Evolutionary conservation across 2,113 vertebrate genomes (phyloP).

Genomic region (Megaceryle torquata): DNA sequence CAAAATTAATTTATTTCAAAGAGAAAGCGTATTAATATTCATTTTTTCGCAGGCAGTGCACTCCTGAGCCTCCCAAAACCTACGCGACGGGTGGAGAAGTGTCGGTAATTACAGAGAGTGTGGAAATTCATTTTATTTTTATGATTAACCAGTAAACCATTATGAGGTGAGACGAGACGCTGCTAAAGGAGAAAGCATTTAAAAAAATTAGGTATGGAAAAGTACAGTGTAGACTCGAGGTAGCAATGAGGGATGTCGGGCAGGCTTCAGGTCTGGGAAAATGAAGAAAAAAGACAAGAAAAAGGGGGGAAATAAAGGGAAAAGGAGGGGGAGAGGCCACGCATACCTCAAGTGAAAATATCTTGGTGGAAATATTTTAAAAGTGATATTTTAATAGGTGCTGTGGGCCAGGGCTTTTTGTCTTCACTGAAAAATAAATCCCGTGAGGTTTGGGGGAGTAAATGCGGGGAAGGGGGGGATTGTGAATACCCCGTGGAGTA

Average conservation of each 20-base stretch:
- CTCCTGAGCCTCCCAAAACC: not conserved
- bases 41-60: not conserved
- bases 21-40: not conserved
- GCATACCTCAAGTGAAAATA: not conserved
- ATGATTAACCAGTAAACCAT: slow-evolving; percentile 36
- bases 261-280: not conserved
- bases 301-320: not conserved
- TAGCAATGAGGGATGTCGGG: not conserved
- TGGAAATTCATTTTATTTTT: slow-evolving; percentile 57
- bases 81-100: not conserved
- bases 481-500: not conserved
- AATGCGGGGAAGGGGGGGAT: accelerated
- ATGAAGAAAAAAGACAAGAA: not conserved
- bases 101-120: slow-evolving; percentile 17
- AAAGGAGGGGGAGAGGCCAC: not conserved
- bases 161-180: slow-evolving; percentile 38
- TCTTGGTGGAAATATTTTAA: not conserved
- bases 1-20: not conserved
- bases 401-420: not conserved
- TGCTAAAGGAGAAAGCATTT: slow-evolving; percentile 26
- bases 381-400: not conserved
- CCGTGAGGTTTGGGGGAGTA: not conserved
- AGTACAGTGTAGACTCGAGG: not conserved
- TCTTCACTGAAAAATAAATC: not conserved
- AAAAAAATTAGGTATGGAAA: not conserved